Evolutionary conservation across 2,113 vertebrate genomes (phyloP).

Genomic region (Laticauda laticaudata): DNA sequence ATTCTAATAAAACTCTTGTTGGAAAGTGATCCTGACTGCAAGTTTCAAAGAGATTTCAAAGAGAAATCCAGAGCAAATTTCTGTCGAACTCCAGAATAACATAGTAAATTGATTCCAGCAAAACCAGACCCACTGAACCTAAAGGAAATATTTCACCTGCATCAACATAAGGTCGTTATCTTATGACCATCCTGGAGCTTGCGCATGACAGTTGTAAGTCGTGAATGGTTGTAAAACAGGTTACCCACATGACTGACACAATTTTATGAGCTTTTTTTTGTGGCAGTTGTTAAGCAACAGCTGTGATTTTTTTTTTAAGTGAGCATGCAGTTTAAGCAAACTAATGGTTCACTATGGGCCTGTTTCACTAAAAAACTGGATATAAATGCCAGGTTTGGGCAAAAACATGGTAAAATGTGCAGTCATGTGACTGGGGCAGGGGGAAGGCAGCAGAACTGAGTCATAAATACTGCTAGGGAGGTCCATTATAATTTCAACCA

Average conservation of each 20-base stretch:
- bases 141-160: not conserved
- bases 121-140: not conserved
- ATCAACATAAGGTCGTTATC: not conserved
- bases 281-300: not conserved
- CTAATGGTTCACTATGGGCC: not conserved
- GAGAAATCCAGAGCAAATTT: not conserved
- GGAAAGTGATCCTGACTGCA: not conserved
- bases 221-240: no score
- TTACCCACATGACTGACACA: no score
- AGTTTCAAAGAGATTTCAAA: no score
- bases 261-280: not conserved
- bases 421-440: no score
- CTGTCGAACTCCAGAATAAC: not conserved
- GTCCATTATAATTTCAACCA: not conserved
- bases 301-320: not conserved
- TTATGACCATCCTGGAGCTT: not conserved
- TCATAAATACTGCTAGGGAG: no score
- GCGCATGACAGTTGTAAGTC: no score
- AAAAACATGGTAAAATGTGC: not conserved
- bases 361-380: not conserved
- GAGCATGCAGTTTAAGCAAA: not conserved
- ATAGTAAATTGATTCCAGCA: not conserved
- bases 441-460: no score
- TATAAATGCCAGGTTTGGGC: not conserved
- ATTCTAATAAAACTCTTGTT: not conserved